Evolutionary conservation across 2,113 vertebrate genomes (phyloP).

Genomic region (Onychostruthus taczanowskii): DNA sequence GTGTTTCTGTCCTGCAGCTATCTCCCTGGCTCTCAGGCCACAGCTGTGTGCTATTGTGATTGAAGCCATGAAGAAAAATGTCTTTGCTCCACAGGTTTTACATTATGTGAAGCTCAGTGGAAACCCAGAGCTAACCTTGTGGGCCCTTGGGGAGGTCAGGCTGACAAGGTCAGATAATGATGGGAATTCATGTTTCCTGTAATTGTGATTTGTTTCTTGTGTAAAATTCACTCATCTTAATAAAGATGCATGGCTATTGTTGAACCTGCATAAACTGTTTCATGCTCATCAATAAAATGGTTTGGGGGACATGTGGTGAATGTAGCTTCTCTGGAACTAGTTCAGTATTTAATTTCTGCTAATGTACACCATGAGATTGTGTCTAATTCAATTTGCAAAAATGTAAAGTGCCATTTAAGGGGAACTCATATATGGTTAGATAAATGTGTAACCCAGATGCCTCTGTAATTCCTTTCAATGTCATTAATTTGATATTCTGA

Average conservation of each 20-base stretch:
- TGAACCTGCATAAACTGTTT: not conserved
- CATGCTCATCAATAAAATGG: not conserved
- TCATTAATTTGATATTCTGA: conserved; percentile 28
- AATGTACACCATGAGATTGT: not conserved
- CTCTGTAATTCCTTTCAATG: conserved; percentile 17
- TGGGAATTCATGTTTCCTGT: conserved; percentile 9
- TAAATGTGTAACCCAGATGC: not conserved
- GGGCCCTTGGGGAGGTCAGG: not conserved
- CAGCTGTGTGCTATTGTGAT: not conserved
- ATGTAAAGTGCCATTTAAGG: conserved; percentile 5
- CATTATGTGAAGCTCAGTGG: not conserved
- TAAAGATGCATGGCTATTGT: not conserved
- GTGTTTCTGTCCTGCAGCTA: not conserved
- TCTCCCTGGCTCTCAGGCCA: not conserved
- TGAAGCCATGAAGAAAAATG: not conserved
- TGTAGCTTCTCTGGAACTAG: not conserved
- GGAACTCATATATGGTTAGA: not conserved
- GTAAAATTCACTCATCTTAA: not conserved
- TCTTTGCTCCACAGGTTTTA: not conserved
- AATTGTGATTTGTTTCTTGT: conserved; percentile 29
- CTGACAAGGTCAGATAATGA: not conserved
- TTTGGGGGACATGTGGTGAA: not conserved
- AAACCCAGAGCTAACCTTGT: not conserved
- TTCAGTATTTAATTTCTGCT: conserved; percentile 44
- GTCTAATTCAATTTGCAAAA: conserved; percentile 53